Base-by-base conservation (phyloP, 2,797 vertebrate genomes). In the Geotrypetes seraphini region DNA sequence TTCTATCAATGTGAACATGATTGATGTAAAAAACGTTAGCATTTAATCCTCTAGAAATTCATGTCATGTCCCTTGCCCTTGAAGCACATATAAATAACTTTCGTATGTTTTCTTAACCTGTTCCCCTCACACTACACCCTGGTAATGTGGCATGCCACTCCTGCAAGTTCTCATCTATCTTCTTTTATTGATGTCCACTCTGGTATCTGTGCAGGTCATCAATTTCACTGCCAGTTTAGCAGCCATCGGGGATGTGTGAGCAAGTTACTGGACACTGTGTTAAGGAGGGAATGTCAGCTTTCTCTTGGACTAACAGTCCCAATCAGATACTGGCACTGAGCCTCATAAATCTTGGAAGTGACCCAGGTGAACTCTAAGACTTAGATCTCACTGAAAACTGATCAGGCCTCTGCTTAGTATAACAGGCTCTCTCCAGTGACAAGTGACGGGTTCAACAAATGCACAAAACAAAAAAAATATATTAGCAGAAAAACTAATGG, bases 51-150 rank as follows among this genome's bases (percentile, higher is more conserved):
- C 39, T 60, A 65, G 53, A 65, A 75, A 69, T 60, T 73, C 78
- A 79, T 84, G 81, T 88, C 82, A 86, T 88, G 87, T 72, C 64
- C 63, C 69, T 78, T 83, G 84, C 73, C 84, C 89, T 89, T 87
- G 78, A 80, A 75, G 76, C 64, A 81, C 87, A 73, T 72, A 88
- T 90, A 93, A 92, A 92, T 89, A 95, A 90, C 85, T 84, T 84
- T 75, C 69, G 54, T 62, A 50, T 90, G 85, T 91, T 92, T 87
- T 90, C 87, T 75, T 93, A 90, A 92, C 86, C 84, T 86, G 83
- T 77, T 81, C 65, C 75, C 76, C 75, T 68, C 47, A 55, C 75
- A 73, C 52, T 71, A 57, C 55, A 51, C 50, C 53, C 57, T 57
- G 71, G 67, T 63, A 62, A 58, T 12, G 19, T 76, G 66, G 58